Evolutionary conservation across 2,888 invertebrate species (phyloP).

Genomic region (Corythucha ciliata): DNA sequence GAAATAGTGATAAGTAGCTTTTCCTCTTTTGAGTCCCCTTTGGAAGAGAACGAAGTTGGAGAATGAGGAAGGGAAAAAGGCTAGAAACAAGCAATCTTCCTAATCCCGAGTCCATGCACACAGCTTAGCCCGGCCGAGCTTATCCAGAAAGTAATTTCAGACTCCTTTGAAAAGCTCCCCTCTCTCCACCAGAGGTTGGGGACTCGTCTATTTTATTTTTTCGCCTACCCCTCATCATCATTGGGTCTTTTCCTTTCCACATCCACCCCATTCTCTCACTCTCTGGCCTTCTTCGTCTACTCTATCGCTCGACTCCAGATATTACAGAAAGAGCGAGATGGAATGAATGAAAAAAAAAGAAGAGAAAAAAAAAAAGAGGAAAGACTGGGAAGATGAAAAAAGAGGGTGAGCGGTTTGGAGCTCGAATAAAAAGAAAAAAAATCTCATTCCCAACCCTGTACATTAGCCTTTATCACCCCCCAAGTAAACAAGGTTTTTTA

Average conservation of each 20-base stretch:
- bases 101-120: slow-evolving; percentile 17
- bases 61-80: slow-evolving; percentile 18
- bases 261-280: slow-evolving; percentile 25
- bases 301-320: slow-evolving; percentile 27
- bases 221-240: slow-evolving; percentile 17
- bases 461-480: background rate
- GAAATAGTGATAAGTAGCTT: slow-evolving; percentile 26
- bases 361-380: background rate
- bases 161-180: slow-evolving; percentile 37
- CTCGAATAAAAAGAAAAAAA: background rate
- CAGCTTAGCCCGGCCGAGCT: slow-evolving; percentile 35
- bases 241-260: too few species aligned
- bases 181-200: slow-evolving; percentile 24
- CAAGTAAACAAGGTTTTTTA: too few species aligned
- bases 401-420: background rate
- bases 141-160: slow-evolving; percentile 39
- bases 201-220: slow-evolving; percentile 33
- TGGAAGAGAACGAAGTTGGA: background rate
- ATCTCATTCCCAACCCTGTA: background rate
- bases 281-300: slow-evolving; percentile 24
- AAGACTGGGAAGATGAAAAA: background rate
- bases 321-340: slow-evolving; percentile 13
- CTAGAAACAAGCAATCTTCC: slow-evolving; percentile 28
- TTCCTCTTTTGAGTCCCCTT: slow-evolving; percentile 14
- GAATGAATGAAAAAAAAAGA: background rate